Conservation (phyloP, 2,113 vertebrate genomes). For the Dendropsophus ebraccatus region DNA sequence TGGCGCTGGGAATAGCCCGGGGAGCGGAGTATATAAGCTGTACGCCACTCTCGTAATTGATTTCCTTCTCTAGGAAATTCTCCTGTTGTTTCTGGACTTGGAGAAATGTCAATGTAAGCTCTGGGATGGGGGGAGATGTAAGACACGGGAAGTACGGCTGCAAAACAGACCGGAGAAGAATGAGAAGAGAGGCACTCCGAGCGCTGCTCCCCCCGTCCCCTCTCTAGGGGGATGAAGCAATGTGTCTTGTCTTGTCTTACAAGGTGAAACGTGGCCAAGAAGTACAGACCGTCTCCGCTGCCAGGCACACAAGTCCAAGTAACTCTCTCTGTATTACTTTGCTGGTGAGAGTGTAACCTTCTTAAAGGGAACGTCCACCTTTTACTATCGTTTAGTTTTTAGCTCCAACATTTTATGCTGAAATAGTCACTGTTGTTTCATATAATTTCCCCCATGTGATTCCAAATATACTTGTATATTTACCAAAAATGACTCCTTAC, state of each 20-base stretch:
- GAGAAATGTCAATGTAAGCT: conserved; percentile 32
- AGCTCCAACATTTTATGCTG: too few species aligned
- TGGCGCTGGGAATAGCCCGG: neutral
- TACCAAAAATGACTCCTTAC: too few species aligned
- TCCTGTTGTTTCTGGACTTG: conserved; percentile 10
- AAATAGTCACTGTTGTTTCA: too few species aligned
- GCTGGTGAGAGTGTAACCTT: neutral
- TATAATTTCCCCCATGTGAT: too few species aligned
- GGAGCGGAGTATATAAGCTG: neutral
- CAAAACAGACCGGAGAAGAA: neutral
- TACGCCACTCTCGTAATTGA: neutral
- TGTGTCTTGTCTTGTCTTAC: neutral
- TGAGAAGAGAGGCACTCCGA: neutral
- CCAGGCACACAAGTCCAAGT: neutral
- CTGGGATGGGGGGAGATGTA: conserved; percentile 13
- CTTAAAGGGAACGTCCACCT: neutral
- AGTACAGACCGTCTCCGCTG: neutral
- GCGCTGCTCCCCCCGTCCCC: neutral
- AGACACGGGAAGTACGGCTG: neutral
- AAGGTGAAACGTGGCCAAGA: neutral
- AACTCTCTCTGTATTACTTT: neutral
- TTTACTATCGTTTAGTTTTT: too few species aligned
- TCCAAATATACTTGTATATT: too few species aligned
- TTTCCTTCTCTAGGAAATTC: conserved; percentile 11
- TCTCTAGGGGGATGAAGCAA: neutral